These are phyloP conservation scores for Heteromyza rotundicornis DNA, from an alignment of 2,888 invertebrate species.

Conservation along the genomic window DNA sequence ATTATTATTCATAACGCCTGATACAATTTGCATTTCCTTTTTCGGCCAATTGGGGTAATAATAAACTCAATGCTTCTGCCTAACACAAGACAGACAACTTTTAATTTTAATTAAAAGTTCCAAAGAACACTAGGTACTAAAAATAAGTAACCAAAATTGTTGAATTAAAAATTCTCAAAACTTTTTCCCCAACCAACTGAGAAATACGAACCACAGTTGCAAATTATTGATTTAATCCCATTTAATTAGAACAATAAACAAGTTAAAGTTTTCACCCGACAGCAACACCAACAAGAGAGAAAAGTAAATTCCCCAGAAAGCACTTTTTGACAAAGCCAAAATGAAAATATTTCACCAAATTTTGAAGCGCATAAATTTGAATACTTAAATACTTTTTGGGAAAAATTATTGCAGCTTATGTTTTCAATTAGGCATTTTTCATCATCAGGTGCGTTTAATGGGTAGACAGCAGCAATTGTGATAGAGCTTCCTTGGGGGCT, in stretches of 20 bases:
- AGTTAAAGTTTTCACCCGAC: background rate
- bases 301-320: background rate
- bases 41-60: too few relatives aligned
- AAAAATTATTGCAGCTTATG: slow-evolving; percentile 50
- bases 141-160: too few relatives aligned
- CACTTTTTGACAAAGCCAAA: slow-evolving; percentile 2
- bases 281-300: background rate
- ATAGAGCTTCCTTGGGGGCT: background rate
- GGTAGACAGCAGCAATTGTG: background rate
- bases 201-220: background rate
- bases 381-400: slow-evolving; percentile 37
- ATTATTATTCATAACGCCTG: too few relatives aligned
- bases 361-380: slow-evolving; percentile 43
- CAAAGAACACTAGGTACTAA: too few relatives aligned
- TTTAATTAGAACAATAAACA: background rate
- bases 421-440: slow-evolving; percentile 51
- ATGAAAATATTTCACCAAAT: slow-evolving; percentile 7
- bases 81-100: too few relatives aligned
- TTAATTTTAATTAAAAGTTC: too few relatives aligned
- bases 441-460: slow-evolving; percentile 51
- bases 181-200: too few relatives aligned
- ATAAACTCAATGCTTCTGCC: too few relatives aligned
- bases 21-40: too few relatives aligned
- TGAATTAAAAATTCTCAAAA: too few relatives aligned
- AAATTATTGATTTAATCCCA: slow-evolving; percentile 3